phyloP scores from a whole-genome alignment of 2,888 invertebrate genomes.

The Timandra comae region DNA sequence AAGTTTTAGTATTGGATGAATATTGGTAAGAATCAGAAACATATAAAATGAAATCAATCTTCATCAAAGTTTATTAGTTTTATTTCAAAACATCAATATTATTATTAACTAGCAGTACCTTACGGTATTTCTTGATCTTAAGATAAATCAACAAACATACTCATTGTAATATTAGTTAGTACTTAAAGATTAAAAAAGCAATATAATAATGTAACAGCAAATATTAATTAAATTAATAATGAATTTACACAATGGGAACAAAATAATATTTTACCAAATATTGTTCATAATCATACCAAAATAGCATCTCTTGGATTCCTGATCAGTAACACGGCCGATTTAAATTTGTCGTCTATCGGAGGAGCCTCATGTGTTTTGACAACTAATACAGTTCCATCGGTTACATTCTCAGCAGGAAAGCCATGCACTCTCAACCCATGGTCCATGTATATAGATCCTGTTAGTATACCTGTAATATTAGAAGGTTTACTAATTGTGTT shows the following conservation, averaged over 20 bases:
- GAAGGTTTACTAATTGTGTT: too few species aligned
- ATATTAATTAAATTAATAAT: slow-evolving; percentile 5
- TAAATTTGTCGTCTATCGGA: slow-evolving; percentile 74
- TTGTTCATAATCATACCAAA: slow-evolving; percentile 55
- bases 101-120: background rate
- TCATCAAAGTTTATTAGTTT: too few species aligned
- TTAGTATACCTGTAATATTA: slow-evolving; percentile 78
- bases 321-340: slow-evolving; percentile 82
- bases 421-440: slow-evolving; percentile 86
- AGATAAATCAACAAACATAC: background rate
- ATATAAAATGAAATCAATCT: too few species aligned
- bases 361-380: slow-evolving; percentile 90
- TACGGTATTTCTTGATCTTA: background rate
- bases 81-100: background rate
- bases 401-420: slow-evolving; percentile 86
- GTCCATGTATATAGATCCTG: slow-evolving; percentile 89
- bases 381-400: slow-evolving; percentile 84
- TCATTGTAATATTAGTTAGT: too few species aligned
- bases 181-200: too few species aligned
- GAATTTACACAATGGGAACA: slow-evolving; percentile 1
- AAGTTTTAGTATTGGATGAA: too few species aligned
- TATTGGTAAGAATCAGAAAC: too few species aligned
- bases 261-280: too few species aligned
- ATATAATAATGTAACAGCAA: slow-evolving; percentile 13
- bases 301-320: slow-evolving; percentile 84